Evolutionary conservation across 2,113 vertebrate genomes (phyloP), one percentile per base, ranked within the genome.

Genomic region (Cyanocitta stelleri): DNA sequence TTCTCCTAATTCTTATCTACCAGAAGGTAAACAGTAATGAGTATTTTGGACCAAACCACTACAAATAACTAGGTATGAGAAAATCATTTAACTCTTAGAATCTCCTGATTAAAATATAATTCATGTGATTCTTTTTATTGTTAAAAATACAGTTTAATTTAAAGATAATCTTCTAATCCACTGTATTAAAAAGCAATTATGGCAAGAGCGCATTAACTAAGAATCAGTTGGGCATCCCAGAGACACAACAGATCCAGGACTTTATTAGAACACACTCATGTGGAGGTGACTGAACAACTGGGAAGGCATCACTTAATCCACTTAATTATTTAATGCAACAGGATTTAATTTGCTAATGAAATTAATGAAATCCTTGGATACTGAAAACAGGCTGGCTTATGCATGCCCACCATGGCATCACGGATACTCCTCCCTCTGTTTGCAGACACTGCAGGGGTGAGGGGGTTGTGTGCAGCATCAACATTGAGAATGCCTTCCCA

Each of bases 111-210:
- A 87, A 51, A n/a, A 33, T 64, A 61, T 68, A 87, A 94, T 74
- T 89, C 5, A 39, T 39, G n/a, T 23, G 41, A 87, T 71, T 93
- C 21, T 39, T 83, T 83, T 55, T 62, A 69, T 69, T 93, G 72
- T 71, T 93, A 56, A 51, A 93, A 96, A 94, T 83, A 63, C 23
- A 66, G 49, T 94, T 94, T 86, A 71, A 91, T 91, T 89, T 94
- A 79, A 89, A 89, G 76, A 82, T 87, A 83, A 96, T 94, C 59
- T 88, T 80, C 67, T 88, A 85, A 96, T 94, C 82, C 27, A 13
- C 39, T 74, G 33, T 59, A 92, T 95, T 96, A 83, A 92, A 94
- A 94, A 84, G 63, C 78, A 93, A 90, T 91, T 77, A 94, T 52
- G 32, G 48, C 48, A 81, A 59, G 61, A 95, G 43, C 14, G n/a